Conservation (phyloP, 2,888 invertebrate genomes). For the Yponomeuta evonymella region DNA sequence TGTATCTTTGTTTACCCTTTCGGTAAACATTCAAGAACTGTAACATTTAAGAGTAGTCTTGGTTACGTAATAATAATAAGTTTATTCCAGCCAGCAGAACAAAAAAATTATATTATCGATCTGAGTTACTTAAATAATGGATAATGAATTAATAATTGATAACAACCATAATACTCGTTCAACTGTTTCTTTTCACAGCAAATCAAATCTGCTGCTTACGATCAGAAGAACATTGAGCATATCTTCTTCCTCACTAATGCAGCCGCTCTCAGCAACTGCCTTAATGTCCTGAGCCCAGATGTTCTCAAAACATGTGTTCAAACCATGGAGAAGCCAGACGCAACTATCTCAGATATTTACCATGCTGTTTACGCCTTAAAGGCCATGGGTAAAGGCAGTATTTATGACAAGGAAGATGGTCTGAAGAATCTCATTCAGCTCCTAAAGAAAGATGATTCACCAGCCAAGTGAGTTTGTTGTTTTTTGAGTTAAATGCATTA, state of each 20-base stretch:
- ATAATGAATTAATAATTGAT: no score
- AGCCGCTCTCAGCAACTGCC: conserved; percentile 75
- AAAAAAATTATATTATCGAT: no score
- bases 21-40: no score
- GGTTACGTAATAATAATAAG: no score
- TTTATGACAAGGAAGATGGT: conserved; percentile 80
- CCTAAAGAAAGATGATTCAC: conserved; percentile 90
- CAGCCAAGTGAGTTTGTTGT: conserved; percentile 75
- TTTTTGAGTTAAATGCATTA: neutral
- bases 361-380: conserved; percentile 83
- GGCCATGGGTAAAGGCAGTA: conserved; percentile 78
- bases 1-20: no score
- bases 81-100: no score
- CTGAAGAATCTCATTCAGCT: conserved; percentile 83
- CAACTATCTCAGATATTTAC: conserved; percentile 82
- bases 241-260: conserved; percentile 81
- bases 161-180: neutral
- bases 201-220: conserved; percentile 52
- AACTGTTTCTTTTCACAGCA: conserved; percentile 35
- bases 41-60: no score
- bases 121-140: no score
- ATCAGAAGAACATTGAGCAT: conserved; percentile 66
- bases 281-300: conserved; percentile 66
- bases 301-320: conserved; percentile 68
- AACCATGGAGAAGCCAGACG: conserved; percentile 79